Conservation (phyloP, 2,888 invertebrate species). For the Leucania comma region DNA sequence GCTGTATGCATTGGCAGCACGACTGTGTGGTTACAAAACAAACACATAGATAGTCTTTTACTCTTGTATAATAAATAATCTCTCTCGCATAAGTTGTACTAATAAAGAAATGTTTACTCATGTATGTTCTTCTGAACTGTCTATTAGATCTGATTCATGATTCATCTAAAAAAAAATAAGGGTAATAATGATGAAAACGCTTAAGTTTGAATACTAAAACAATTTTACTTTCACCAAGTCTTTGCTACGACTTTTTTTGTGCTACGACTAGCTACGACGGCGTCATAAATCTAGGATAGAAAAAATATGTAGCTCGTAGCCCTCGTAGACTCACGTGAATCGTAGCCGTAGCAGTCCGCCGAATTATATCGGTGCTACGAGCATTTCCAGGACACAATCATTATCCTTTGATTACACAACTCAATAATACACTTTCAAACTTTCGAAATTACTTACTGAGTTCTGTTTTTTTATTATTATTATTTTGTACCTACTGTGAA, state of each 20-base stretch:
- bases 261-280: background rate
- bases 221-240: background rate
- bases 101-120: constrained; percentile 31
- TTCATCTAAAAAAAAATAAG: constrained; percentile 3
- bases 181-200: background rate
- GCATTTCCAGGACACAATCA: background rate
- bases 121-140: constrained; percentile 13
- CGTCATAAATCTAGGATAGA: background rate
- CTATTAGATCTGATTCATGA: background rate
- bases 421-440: no score
- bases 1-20: constrained; percentile 53
- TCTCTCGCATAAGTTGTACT: constrained; percentile 35
- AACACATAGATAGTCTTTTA: constrained; percentile 57
- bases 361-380: constrained; percentile 32
- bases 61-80: constrained; percentile 15
- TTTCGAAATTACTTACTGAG: no score
- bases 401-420: no score
- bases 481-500: no score
- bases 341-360: constrained; percentile 20
- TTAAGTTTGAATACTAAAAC: background rate
- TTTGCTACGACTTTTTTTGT: background rate
- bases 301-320: constrained; percentile 25
- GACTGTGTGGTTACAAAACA: constrained; percentile 44
- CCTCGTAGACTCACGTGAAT: constrained; percentile 4
- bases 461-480: no score